Conservation (phyloP, 2,113 vertebrate genomes). For the Hepsetus odoe region DNA sequence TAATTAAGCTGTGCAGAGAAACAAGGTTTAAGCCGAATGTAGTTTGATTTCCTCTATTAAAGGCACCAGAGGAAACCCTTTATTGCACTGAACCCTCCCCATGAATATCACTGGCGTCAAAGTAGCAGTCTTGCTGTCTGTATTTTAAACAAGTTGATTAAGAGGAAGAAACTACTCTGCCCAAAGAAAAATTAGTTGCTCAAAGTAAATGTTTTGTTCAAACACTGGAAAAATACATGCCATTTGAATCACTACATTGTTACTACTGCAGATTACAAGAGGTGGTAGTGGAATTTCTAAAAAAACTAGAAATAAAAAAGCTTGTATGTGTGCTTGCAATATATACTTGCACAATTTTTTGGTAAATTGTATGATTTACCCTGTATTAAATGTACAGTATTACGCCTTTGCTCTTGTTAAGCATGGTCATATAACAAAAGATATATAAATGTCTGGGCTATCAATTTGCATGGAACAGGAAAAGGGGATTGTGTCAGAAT, state of each 20-base stretch:
- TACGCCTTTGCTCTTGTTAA: too few relatives aligned
- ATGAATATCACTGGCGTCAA: conserved; percentile 59
- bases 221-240: neutral
- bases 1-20: conserved; percentile 51
- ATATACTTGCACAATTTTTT: too few relatives aligned
- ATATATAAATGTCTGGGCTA: too few relatives aligned
- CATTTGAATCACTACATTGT: neutral
- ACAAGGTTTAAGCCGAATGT: conserved; percentile 38
- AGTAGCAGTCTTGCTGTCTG: conserved; percentile 41
- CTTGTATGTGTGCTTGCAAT: too few relatives aligned
- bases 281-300: too few relatives aligned
- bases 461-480: too few relatives aligned
- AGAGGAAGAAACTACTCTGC: conserved; percentile 46
- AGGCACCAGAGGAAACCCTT: conserved; percentile 57
- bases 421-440: too few relatives aligned
- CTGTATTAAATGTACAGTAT: too few relatives aligned
- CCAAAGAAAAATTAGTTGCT: conserved; percentile 35
- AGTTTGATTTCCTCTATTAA: conserved; percentile 59
- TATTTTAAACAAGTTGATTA: conserved; percentile 59
- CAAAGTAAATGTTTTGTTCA: conserved; percentile 15
- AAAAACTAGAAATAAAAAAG: too few relatives aligned
- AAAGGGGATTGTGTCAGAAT: too few relatives aligned
- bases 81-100: conserved; percentile 48
- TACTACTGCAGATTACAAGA: neutral
- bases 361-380: too few relatives aligned